Percentiles rank a stretch among this genome's conserved stretches.
phyloP scores from a whole-genome alignment of 2,113 vertebrate species.

The Porphyrio hochstetteri region DNA sequence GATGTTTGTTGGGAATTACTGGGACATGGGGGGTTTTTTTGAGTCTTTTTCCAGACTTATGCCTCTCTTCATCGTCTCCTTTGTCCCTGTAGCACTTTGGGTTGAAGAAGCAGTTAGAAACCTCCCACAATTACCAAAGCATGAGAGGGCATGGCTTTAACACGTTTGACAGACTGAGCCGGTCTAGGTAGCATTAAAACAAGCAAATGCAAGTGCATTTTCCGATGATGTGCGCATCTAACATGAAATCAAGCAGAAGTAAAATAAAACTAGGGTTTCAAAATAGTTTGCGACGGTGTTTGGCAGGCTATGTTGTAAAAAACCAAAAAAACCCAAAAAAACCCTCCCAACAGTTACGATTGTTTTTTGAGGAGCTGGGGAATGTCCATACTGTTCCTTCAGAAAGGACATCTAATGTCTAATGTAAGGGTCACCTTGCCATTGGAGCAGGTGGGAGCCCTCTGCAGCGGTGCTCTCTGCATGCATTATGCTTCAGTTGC shows the following conservation, averaged over 20 bases:
- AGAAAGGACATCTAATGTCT: fast-evolving
- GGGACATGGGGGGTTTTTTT: no score
- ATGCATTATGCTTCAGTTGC: fast-evolving
- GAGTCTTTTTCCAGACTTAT: not conserved
- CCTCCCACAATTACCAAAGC: not conserved
- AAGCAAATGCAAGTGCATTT: not conserved
- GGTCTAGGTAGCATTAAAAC: not conserved
- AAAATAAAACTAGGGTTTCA: not conserved
- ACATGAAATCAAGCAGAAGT: not conserved
- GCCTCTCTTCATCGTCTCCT: not conserved
- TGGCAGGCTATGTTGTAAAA: not conserved
- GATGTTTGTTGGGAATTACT: not conserved
- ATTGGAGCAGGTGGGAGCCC: not conserved
- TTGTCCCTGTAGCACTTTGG: not conserved
- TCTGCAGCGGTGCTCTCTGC: not conserved
- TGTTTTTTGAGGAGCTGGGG: not conserved
- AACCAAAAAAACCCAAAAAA: no score
- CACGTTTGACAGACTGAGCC: not conserved
- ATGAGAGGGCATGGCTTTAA: not conserved
- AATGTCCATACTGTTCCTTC: fast-evolving
- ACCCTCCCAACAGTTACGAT: no score
- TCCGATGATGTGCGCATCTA: not conserved
- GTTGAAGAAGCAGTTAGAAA: not conserved
- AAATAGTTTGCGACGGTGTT: not conserved
- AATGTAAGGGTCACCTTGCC: not conserved